Base-by-base conservation (phyloP, 1,140 invertebrate species). In the Argopecten irradians region DNA sequence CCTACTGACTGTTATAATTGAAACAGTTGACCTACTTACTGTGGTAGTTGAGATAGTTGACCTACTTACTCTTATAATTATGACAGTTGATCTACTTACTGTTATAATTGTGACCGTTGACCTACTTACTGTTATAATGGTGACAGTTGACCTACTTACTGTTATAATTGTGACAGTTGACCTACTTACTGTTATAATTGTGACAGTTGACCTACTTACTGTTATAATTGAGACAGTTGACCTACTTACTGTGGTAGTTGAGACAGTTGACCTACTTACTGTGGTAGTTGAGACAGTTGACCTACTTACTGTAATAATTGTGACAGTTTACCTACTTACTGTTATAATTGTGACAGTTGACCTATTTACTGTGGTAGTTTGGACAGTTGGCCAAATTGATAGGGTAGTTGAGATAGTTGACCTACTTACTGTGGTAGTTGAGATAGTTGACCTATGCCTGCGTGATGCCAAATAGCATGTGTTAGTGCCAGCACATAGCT, bases 401-500 rank as follows among this genome's bases (percentile, higher is more conserved):
- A 22, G 14, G 43, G 43, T 55, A 55, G 16, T 19, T 28, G n/a
- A n/a, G 5, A 34, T 19, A 35, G n/a, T 16, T 33, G 19, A 85
- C 83, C 8, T 16, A 93, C 94, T 94, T 90, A 95, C 94, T 93
- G 91, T 35, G 94, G 95, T 32, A 96, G 86, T n/a, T 94, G 92
- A 87, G 93, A 94, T 11, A 96, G 93, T 86, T 96, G 96, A 14
- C 96, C 96, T 86, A 96, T 95, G 83, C 95, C 95, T 16, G 96
- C 96, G 94, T 96, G 96, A 86, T 96, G 96, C 96, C 96, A 96
- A 11, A 96, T 93, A n/a, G 96, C 97, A 96, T 99, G 98, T 0
- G 97, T 97, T 32, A 99, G 95, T 0, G 98, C 98, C 35, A 99
- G 93, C 86, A 98, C 97, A 88, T 98, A 97, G 89, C 97, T 98